phyloP scores from a whole-genome alignment of 2,888 invertebrate genomes.

The Polyommatus iphigenia region DNA sequence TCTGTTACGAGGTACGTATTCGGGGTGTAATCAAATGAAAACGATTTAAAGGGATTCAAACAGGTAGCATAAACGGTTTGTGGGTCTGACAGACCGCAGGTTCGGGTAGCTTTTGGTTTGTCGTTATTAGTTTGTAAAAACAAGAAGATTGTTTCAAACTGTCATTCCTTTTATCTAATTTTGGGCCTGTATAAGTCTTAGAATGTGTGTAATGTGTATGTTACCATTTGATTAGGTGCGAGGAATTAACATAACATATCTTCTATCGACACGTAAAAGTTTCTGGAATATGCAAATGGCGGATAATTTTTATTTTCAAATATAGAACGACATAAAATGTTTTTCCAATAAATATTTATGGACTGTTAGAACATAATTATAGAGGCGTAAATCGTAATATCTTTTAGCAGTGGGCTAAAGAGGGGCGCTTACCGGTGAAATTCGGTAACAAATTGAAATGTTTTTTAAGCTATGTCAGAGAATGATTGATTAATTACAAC shows the following conservation, averaged over 20 bases:
- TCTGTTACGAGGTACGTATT: background rate
- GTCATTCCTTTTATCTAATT: background rate
- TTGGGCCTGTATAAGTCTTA: too few relatives aligned
- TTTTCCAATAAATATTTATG: background rate
- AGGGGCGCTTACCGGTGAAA: background rate
- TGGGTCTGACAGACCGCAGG: background rate
- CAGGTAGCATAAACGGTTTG: background rate
- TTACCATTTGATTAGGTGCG: too few relatives aligned
- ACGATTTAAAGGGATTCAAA: slow-evolving; percentile 14
- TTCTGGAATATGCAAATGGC: too few relatives aligned
- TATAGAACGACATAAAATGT: background rate
- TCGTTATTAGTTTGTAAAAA: background rate
- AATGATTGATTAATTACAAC: slow-evolving; percentile 21
- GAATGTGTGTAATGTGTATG: too few relatives aligned
- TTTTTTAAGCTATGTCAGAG: slow-evolving; percentile 9
- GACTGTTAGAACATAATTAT: background rate
- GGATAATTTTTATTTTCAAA: background rate
- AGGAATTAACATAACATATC: too few relatives aligned
- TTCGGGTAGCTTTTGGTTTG: background rate
- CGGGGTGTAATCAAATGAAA: slow-evolving; percentile 14
- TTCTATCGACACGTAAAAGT: too few relatives aligned
- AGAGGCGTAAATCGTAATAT: background rate
- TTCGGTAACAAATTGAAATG: slow-evolving; percentile 18
- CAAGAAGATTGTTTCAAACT: background rate
- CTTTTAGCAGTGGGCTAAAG: background rate